A percentile compares a stretch with the other conserved stretches of the same genome.
Evolutionary conservation across 1,140 invertebrate genomes (phyloP).

Genomic region (Belonocnema kinseyi): DNA sequence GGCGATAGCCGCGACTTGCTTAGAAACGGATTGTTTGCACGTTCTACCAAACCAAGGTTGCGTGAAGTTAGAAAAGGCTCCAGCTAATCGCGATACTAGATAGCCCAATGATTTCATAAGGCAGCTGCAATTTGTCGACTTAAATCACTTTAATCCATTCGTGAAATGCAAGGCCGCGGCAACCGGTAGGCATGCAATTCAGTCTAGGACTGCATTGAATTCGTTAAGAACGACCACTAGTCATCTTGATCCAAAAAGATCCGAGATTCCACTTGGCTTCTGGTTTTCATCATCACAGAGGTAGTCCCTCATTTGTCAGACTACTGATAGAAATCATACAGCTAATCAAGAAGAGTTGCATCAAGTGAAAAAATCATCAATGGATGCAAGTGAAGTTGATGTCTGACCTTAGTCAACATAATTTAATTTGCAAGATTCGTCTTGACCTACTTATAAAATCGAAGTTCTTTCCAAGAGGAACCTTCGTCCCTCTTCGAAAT

Average conservation of each 20-base stretch:
- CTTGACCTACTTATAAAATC: slow-evolving; percentile 51
- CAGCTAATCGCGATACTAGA: slow-evolving; percentile 54
- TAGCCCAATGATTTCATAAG: slow-evolving; percentile 59
- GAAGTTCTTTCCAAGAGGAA: slow-evolving; percentile 60
- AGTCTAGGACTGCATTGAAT: slow-evolving; percentile 24
- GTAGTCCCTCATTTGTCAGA: no score
- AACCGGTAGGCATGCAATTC: slow-evolving; percentile 40
- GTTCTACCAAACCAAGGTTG: slow-evolving; percentile 52
- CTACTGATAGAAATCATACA: no score
- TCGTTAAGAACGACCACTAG: slow-evolving; percentile 35
- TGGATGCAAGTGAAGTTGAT: no score
- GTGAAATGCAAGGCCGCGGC: slow-evolving; percentile 48
- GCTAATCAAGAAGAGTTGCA: no score
- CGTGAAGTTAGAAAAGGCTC: slow-evolving; percentile 47
- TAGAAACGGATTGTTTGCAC: slow-evolving; percentile 43
- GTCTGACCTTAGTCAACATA: background rate
- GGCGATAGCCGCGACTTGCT: slow-evolving; percentile 49
- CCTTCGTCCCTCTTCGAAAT: slow-evolving; percentile 58
- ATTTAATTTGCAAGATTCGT: background rate
- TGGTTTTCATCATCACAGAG: no score
- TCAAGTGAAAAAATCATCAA: no score
- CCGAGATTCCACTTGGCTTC: background rate
- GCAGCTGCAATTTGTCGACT: slow-evolving; percentile 57
- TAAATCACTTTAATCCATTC: slow-evolving; percentile 57
- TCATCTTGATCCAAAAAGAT: slow-evolving; percentile 27